phyloP scores from a whole-genome alignment of 2,797 vertebrate genomes.

The Peromyscus nudipes region DNA sequence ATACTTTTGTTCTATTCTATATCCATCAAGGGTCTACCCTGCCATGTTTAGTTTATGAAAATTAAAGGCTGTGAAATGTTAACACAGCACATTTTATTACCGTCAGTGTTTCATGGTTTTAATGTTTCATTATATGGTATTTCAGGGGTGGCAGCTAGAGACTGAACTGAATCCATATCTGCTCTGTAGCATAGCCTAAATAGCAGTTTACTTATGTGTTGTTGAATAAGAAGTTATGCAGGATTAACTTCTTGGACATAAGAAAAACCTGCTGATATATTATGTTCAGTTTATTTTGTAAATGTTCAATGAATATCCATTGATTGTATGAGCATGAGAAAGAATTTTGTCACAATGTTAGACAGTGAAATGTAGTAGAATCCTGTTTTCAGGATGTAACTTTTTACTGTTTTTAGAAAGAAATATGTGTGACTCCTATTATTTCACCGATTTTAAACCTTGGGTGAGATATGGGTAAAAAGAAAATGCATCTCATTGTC shows the following conservation, averaged over 20 bases:
- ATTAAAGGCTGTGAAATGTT: slow-evolving; percentile 24
- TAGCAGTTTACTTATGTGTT: slow-evolving; percentile 39
- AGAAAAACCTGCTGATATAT: not conserved
- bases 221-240: slow-evolving; percentile 23
- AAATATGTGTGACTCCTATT: not conserved
- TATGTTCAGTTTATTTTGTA: slow-evolving; percentile 11
- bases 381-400: not conserved
- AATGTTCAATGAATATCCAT: not conserved
- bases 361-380: not conserved
- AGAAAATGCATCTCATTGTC: not conserved
- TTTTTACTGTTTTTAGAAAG: not conserved
- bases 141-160: slow-evolving; percentile 21
- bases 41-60: slow-evolving; percentile 28
- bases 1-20: not conserved
- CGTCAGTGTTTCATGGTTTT: not conserved
- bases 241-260: not conserved
- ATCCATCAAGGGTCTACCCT: not conserved
- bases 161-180: not conserved
- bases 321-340: not conserved
- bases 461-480: slow-evolving; percentile 34
- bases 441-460: slow-evolving; percentile 7
- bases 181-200: not conserved
- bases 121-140: slow-evolving; percentile 14
- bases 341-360: slow-evolving; percentile 27
- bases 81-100: not conserved